Percentiles rank a stretch among this genome's conserved stretches.
These are phyloP conservation scores for Erynnis tages DNA, from an alignment of 2,888 invertebrate genomes.

Conservation along the genomic window DNA sequence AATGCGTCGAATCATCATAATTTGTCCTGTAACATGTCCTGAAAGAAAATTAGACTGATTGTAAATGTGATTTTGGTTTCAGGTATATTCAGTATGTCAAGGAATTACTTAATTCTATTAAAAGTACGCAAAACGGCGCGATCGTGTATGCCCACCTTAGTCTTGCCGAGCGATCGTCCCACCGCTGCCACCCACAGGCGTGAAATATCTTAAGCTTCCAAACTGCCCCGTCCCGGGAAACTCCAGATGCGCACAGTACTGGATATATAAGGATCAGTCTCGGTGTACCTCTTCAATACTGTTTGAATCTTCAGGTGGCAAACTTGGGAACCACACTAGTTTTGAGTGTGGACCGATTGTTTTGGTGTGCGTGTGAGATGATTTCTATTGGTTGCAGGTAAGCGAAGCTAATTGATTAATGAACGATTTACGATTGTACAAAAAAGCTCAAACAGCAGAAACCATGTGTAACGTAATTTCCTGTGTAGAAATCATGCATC, in stretches of 20 bases:
- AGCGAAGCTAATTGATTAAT: too few relatives aligned
- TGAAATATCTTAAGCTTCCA: constrained; percentile 5
- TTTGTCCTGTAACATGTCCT: too few relatives aligned
- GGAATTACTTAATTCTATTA: too few relatives aligned
- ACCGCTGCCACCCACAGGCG: constrained; percentile 3
- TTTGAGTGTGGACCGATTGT: neutral
- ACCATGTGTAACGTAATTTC: too few relatives aligned
- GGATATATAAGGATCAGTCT: constrained; percentile 21
- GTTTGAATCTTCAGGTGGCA: constrained; percentile 13
- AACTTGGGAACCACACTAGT: neutral
- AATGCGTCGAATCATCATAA: too few relatives aligned
- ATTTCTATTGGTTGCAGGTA: constrained; percentile 8
- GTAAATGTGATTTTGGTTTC: too few relatives aligned
- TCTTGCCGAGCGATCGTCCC: constrained; percentile 1
- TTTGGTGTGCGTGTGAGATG: constrained; percentile 9
- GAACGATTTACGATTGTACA: too few relatives aligned
- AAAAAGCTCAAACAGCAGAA: too few relatives aligned
- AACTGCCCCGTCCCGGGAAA: constrained; percentile 12
- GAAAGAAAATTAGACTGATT: too few relatives aligned
- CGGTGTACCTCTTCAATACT: constrained; percentile 6
- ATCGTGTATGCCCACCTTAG: neutral
- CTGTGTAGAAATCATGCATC: too few relatives aligned
- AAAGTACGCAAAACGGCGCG: neutral
- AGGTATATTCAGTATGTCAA: too few relatives aligned
- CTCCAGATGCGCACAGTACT: constrained; percentile 21